Percentiles rank a stretch among this genome's conserved stretches.
Conservation (phyloP, 2,113 vertebrate species). For the Nymphicus hollandicus region DNA sequence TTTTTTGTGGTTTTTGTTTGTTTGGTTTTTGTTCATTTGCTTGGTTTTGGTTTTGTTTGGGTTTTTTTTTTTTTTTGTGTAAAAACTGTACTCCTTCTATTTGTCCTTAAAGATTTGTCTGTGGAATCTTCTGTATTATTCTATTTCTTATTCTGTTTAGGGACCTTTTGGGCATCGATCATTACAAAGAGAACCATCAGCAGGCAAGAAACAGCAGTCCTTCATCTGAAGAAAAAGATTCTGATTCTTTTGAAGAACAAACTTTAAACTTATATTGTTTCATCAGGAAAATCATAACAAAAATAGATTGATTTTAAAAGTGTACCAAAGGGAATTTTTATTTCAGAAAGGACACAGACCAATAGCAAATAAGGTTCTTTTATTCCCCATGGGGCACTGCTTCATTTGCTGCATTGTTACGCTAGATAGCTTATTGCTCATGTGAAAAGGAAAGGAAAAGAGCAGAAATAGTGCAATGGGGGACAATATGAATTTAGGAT, state of each 20-base stretch:
- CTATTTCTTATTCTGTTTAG: not conserved
- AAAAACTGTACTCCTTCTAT: not conserved
- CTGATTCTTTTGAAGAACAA: not conserved
- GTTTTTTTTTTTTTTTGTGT: not conserved
- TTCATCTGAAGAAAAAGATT: not conserved
- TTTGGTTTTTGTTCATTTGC: not conserved
- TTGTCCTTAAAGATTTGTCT: not conserved
- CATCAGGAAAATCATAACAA: not conserved
- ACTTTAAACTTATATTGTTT: not conserved
- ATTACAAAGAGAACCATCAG: not conserved
- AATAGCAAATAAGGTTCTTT: not conserved
- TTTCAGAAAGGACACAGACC: not conserved
- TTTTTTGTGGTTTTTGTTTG: not conserved
- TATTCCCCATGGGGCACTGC: not conserved
- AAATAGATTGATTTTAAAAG: constrained; percentile 43
- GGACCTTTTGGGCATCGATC: not conserved
- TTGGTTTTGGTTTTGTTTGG: not conserved
- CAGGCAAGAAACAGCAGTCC: not conserved
- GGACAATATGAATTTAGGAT: not conserved
- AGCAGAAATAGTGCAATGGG: not conserved
- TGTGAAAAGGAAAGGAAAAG: not conserved
- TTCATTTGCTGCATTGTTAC: not conserved
- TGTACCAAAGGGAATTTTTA: not conserved
- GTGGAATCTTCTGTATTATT: not conserved
- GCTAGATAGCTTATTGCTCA: not conserved